Evolutionary conservation across 2,797 vertebrate genomes (phyloP), one percentile per base, ranked within the genome.

Genomic region (Chelmon rostratus): DNA sequence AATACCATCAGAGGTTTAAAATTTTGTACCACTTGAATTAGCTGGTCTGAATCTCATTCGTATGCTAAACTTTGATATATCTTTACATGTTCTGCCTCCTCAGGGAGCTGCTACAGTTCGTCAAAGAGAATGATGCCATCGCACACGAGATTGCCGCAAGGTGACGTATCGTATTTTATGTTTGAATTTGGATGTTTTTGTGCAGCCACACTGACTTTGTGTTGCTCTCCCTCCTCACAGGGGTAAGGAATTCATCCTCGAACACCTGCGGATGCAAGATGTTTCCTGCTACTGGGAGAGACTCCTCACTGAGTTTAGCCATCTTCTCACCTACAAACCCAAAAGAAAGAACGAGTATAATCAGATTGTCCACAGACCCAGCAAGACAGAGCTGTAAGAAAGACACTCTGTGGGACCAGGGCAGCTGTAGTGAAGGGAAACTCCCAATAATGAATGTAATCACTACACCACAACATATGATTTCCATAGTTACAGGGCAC

Each of bases 261-360:
- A 97, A 73, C 96, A 98, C 86, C 95, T 99, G 86, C 92, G 81
- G 38, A 98, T 99, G 97, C 93, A 96, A 59, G 97, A 99, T 3
- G 74, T 99, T 67, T 97, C 96, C 68, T 98, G 97, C 91, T 99
- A 99, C 94, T 99, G 98, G 98, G 94, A 97, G 89, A 94, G 85
- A 62, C 96, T 99, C 62, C 96, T 99, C 72, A 95, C 92, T 0
- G 94, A 96, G 68, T 99, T 97, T 61, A 94, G 97, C 79, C 95
- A 88, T 61, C 93, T 96, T 25, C 93, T 99, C 76, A 94, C 94
- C 79, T 99, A 98, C 91, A 95, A 95, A 82, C 97, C 97, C 38
- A 94, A 95, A 77, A 94, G 92, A 70, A 96, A 81, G 73, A 93
- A 88, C 79, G 86, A 73, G 87, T 97, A 97, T 92, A 93, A 73